These are phyloP conservation scores for Cosmopolites sordidus DNA, from an alignment of 2,888 invertebrate species.

Conservation along the genomic window DNA sequence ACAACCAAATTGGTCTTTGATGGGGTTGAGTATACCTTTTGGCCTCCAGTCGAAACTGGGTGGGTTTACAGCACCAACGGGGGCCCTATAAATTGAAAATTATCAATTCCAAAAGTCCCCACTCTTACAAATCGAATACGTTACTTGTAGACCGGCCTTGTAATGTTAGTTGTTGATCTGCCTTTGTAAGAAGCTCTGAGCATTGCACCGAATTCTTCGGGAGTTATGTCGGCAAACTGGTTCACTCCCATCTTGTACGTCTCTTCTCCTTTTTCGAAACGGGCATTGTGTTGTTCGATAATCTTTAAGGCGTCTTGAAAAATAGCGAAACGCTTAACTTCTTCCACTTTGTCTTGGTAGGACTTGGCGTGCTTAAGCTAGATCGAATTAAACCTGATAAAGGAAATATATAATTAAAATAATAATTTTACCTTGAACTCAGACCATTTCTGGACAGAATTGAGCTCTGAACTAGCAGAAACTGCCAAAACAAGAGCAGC, in stretches of 20 bases:
- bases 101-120: too few species aligned
- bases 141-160: background rate
- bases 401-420: background rate
- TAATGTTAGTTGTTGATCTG: background rate
- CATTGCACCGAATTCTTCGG: conserved; percentile 13
- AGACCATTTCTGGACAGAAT: background rate
- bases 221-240: conserved; percentile 22
- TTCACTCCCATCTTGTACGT: conserved; percentile 20
- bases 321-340: conserved; percentile 5
- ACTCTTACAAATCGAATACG: background rate
- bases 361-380: background rate
- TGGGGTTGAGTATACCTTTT: background rate
- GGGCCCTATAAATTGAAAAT: too few species aligned
- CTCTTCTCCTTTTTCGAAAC: conserved; percentile 14
- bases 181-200: background rate
- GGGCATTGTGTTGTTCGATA: conserved; percentile 17
- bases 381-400: background rate
- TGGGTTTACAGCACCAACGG: background rate
- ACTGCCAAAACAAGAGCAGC: conserved; percentile 1
- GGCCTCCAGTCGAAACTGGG: background rate
- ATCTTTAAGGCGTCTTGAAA: conserved; percentile 16
- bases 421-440: background rate
- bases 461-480: background rate
- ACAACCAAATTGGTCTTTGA: background rate
- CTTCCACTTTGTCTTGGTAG: background rate